These are phyloP conservation scores for Erebia ligea DNA, from an alignment of 2,888 invertebrate genomes.

Conservation along the genomic window DNA sequence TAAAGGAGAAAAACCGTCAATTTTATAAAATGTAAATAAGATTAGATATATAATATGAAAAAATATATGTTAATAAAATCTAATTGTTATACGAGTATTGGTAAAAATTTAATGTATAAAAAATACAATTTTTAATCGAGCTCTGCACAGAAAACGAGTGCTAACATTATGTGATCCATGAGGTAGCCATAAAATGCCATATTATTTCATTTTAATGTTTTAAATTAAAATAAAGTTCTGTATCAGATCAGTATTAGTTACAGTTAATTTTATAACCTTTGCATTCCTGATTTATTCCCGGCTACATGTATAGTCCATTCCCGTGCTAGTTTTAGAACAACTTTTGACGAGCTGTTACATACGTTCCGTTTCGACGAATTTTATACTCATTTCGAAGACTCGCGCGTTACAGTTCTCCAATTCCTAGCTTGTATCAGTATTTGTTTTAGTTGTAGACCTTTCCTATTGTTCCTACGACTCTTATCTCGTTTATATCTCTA, in stretches of 20 bases:
- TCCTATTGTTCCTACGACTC: slow-evolving; percentile 71
- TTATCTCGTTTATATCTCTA: slow-evolving; percentile 29
- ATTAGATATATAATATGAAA: slow-evolving; percentile 60
- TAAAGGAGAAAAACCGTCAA: slow-evolving; percentile 66
- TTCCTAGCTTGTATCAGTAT: slow-evolving; percentile 77
- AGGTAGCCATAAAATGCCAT: slow-evolving; percentile 83
- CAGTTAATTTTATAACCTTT: slow-evolving; percentile 45
- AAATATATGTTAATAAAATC: slow-evolving; percentile 69
- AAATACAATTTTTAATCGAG: slow-evolving; percentile 52
- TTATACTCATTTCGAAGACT: slow-evolving; percentile 29
- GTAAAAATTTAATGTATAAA: slow-evolving; percentile 66
- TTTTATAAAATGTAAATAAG: slow-evolving; percentile 81
- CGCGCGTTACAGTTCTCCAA: slow-evolving; percentile 49
- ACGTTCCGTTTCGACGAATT: slow-evolving; percentile 20
- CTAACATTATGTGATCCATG: slow-evolving; percentile 76
- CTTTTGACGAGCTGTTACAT: slow-evolving; percentile 58
- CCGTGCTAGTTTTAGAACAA: slow-evolving; percentile 48
- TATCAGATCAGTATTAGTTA: slow-evolving; percentile 63
- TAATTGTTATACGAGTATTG: slow-evolving; percentile 72
- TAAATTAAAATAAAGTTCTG: slow-evolving; percentile 40
- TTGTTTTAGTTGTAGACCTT: slow-evolving; percentile 67
- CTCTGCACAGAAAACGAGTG: slow-evolving; percentile 62
- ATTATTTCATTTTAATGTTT: slow-evolving; percentile 58
- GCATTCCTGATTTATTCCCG: slow-evolving; percentile 54
- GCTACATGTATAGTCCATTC: slow-evolving; percentile 48